phyloP scores from a whole-genome alignment of 2,797 vertebrate species.

The Onychomys torridus region DNA sequence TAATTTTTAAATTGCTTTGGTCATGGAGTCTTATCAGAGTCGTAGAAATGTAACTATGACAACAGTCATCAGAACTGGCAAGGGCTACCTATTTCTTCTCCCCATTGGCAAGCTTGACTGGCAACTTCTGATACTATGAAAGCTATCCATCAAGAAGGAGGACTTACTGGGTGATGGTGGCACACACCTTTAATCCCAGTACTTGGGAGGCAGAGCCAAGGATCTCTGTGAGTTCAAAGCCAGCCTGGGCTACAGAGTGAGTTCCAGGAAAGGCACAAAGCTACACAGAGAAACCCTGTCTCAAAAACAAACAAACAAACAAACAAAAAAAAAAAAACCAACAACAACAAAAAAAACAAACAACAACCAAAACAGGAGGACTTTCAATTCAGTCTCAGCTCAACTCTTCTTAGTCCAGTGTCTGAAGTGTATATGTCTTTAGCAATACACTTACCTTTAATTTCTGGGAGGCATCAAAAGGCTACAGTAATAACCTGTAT shows the following conservation, averaged over 20 bases:
- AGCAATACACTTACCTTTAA: neutral
- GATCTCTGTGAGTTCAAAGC: too few species aligned
- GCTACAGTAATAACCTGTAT: neutral
- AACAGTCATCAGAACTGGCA: neutral
- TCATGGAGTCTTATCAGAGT: neutral
- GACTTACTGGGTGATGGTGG: too few species aligned
- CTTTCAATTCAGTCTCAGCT: neutral
- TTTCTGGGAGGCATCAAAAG: neutral
- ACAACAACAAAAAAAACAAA: too few species aligned
- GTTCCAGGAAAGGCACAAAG: too few species aligned
- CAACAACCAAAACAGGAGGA: too few species aligned
- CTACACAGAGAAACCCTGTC: too few species aligned
- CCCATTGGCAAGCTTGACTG: neutral
- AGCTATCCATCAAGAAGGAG: neutral
- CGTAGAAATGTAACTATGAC: neutral
- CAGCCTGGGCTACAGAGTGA: too few species aligned
- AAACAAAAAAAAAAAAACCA: too few species aligned
- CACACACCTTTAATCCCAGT: too few species aligned
- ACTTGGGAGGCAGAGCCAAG: too few species aligned
- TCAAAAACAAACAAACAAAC: too few species aligned
- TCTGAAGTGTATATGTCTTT: neutral
- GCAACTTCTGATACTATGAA: neutral
- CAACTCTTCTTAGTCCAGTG: neutral
- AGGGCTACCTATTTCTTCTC: neutral
- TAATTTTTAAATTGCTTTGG: neutral